Evolutionary conservation across 92 coral and sea anemone genomes (phyloP).

Genomic region (Zoanthus gigantus): DNA sequence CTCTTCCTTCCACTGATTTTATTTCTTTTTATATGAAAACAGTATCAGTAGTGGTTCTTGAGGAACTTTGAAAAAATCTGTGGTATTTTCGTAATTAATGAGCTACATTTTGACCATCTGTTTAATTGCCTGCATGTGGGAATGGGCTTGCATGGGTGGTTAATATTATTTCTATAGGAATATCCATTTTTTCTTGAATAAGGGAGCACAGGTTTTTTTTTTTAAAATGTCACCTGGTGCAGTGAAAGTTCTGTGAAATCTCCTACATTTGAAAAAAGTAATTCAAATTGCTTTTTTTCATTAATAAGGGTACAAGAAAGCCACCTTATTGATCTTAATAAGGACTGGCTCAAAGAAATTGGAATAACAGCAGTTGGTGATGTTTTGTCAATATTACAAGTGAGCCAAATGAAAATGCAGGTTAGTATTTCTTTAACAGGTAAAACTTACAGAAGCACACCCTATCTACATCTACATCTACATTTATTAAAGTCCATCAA

Average conservation of each 20-base stretch:
- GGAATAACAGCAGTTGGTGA: constrained; percentile 67
- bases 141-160: neutral
- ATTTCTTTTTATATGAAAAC: constrained; percentile 7
- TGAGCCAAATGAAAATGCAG: constrained; percentile 48
- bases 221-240: neutral
- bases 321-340: constrained; percentile 49
- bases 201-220: neutral
- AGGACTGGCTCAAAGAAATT: constrained; percentile 60
- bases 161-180: neutral
- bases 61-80: neutral
- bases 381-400: constrained; percentile 51
- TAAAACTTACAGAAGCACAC: neutral
- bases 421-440: constrained; percentile 32
- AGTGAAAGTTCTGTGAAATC: neutral
- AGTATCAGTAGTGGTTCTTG: neutral
- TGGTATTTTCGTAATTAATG: neutral
- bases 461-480: neutral
- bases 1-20: constrained; percentile 18
- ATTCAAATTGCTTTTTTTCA: constrained; percentile 30
- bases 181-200: neutral
- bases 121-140: neutral
- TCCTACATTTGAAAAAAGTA: neutral
- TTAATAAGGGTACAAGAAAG: constrained; percentile 58
- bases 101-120: neutral
- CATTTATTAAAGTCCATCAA: too few species aligned